phyloP scores from a whole-genome alignment of 2,888 invertebrate genomes.

The Dyspetes luteomarginatus region DNA sequence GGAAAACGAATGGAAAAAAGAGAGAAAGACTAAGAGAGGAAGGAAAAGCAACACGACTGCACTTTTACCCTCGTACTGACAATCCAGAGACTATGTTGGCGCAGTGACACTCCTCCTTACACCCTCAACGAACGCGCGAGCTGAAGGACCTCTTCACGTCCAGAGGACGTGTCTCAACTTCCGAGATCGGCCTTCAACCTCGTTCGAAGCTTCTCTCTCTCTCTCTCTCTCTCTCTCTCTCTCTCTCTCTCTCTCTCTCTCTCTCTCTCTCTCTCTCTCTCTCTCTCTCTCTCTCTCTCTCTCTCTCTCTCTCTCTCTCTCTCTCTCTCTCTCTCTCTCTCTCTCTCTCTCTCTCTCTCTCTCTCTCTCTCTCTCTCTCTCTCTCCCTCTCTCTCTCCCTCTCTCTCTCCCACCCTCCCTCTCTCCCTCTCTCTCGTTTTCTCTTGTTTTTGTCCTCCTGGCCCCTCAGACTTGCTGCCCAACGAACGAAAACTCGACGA shows the following conservation, averaged over 20 bases:
- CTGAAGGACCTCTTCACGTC: conserved; percentile 66
- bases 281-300: conserved; percentile 1
- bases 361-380: conserved; percentile 43
- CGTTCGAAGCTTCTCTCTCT: conserved; percentile 62
- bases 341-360: conserved; percentile 27
- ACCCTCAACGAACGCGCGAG: conserved; percentile 38
- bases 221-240: conserved; percentile 27
- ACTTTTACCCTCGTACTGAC: conserved; percentile 9
- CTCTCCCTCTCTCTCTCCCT: no score
- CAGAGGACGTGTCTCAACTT: conserved; percentile 72
- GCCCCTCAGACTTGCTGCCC: background rate
- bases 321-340: conserved; percentile 7
- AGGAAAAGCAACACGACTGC: conserved; percentile 9
- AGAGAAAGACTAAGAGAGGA: background rate
- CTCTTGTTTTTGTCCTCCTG: conserved; percentile 26
- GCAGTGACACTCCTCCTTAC: conserved; percentile 26
- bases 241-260: conserved; percentile 42
- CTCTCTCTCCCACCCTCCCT: conserved; percentile 40
- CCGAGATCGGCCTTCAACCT: conserved; percentile 60
- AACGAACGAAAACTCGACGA: conserved; percentile 31
- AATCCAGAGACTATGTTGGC: conserved; percentile 19
- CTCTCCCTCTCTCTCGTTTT: conserved; percentile 37
- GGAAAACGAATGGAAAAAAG: background rate
- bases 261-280: conserved; percentile 37
- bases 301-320: conserved; percentile 37